Evolutionary conservation across 1,140 invertebrate genomes (phyloP), one percentile per base, ranked within the genome.

Genomic region (Paraescarpia echinospica): DNA sequence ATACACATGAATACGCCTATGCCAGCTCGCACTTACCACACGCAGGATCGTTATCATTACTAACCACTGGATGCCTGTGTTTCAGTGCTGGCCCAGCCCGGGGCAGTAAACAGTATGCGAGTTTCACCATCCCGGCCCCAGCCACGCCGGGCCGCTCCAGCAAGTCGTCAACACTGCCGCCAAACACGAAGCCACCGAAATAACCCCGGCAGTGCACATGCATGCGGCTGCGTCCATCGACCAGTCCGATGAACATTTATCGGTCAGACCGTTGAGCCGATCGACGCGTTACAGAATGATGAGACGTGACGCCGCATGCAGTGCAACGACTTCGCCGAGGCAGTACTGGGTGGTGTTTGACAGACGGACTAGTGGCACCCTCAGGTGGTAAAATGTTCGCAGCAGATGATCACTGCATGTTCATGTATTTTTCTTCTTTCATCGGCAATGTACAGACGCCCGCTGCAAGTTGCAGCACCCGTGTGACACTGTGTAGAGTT

Each of bases 71-170:
- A 12, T 33, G 33, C 1, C 14, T 48, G 1, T 91, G 41, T 35
- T 33, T 14, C 33, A 94, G 95, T 92, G 92, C 33, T 93, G 94
- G 89, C 91, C 94, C 41, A 94, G 93, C 89, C 93, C 94, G 94
- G 90, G 94, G 90, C 94, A 94, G 18, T 92, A 93, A 35, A 34
- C 92, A 89, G 41, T 88, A 89, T 18, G 34, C 92, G 31, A 92
- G 92, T 34, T 92, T 92, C 92, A 92, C 35, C 91, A 35, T 92
- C 92, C 59, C 59, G 8, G 34, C 92, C 93, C 93, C 92, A 93
- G 93, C 93, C 92, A 94, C 27, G 92, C 91, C 51, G 90, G 93
- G 89, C 93, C 93, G 51, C 88, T 14, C 34, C 33, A 93, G 18
- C 31, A 94, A 89, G 92, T 41, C 93, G 33, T 92, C 93, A 34